Evolutionary conservation across 2,113 vertebrate genomes (phyloP).

Genomic region (Trichomycterus rosablanca): DNA sequence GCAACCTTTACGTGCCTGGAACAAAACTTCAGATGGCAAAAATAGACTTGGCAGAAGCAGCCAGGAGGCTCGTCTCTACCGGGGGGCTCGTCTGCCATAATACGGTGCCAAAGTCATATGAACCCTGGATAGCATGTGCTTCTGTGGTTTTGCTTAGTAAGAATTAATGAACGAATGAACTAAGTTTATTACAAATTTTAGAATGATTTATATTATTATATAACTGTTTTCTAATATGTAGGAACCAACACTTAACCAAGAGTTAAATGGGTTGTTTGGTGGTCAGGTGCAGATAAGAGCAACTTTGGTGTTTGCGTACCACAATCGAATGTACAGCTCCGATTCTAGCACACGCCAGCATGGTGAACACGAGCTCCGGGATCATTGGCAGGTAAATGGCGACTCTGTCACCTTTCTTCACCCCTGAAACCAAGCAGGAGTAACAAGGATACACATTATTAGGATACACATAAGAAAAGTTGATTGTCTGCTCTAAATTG

Average conservation of each 20-base stretch:
- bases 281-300: background rate
- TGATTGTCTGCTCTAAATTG: no score
- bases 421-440: slow-evolving; percentile 60
- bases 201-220: no score
- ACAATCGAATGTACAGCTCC: slow-evolving; percentile 76
- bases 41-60: slow-evolving; percentile 47
- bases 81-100: background rate
- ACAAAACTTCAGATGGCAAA: slow-evolving; percentile 42
- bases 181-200: no score
- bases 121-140: background rate
- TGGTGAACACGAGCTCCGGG: slow-evolving; percentile 72
- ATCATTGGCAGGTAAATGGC: slow-evolving; percentile 79
- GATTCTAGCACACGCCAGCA: slow-evolving; percentile 76
- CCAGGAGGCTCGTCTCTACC: slow-evolving; percentile 4
- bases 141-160: background rate
- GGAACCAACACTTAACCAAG: no score
- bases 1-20: slow-evolving; percentile 40
- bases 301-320: slow-evolving; percentile 51
- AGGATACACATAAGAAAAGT: no score
- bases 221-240: no score
- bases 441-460: no score
- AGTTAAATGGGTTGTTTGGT: no score
- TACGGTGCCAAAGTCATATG: background rate
- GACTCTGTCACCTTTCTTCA: slow-evolving; percentile 73
- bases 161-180: no score